Conservation (phyloP, 35 echinoderm and acorn worm genomes). For the Diadema setosum region DNA sequence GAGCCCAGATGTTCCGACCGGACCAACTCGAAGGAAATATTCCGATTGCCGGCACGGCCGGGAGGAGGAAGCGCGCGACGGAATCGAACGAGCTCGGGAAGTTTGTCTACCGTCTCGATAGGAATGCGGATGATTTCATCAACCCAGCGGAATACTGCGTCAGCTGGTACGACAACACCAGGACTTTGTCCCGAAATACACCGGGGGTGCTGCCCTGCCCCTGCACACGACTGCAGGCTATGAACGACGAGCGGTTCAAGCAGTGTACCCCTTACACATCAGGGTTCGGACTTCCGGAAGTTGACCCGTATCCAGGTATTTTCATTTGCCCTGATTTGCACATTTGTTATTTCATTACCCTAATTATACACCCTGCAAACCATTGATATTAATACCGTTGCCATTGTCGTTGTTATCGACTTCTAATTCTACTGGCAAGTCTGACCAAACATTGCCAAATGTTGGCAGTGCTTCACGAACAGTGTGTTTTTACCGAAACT, state of each 20-base stretch:
- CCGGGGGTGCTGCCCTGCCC: not conserved
- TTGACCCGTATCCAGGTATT: not conserved
- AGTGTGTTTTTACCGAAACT: no score
- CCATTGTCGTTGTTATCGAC: no score
- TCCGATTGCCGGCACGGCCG: not conserved
- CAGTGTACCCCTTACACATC: not conserved
- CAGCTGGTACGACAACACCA: slow-evolving; percentile 44
- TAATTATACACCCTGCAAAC: no score
- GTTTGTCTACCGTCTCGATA: slow-evolving; percentile 74
- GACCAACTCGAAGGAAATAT: not conserved
- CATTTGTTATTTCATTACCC: no score
- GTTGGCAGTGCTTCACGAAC: no score
- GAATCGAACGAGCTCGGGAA: not conserved
- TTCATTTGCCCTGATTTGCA: no score
- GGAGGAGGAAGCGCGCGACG: not conserved
- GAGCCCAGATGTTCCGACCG: not conserved
- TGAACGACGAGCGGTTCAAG: not conserved
- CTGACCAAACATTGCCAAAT: no score
- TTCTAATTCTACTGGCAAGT: no score
- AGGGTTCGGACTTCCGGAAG: not conserved
- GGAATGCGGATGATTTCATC: slow-evolving; percentile 30
- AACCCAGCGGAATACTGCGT: slow-evolving; percentile 61
- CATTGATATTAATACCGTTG: no score
- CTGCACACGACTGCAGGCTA: not conserved
- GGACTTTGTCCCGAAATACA: not conserved